Conservation (phyloP, 2,113 vertebrate species). For the Dasyurus viverrinus region DNA sequence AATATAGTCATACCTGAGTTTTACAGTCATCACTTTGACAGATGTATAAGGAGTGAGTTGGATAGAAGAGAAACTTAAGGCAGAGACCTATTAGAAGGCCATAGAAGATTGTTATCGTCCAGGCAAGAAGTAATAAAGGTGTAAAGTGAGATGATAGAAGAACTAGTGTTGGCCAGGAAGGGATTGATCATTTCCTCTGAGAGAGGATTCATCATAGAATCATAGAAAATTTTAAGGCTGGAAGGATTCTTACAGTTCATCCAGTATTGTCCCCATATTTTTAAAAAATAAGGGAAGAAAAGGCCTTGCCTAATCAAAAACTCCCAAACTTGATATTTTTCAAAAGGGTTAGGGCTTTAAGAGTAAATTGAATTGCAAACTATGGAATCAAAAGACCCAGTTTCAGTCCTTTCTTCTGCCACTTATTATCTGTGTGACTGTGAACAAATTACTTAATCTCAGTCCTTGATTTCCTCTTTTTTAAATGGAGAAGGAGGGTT, state of each 20-base stretch:
- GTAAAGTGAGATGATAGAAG: background rate
- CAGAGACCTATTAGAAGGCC: background rate
- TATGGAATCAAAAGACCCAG: background rate
- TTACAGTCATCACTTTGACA: background rate
- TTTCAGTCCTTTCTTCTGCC: background rate
- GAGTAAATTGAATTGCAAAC: background rate
- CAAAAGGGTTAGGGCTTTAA: background rate
- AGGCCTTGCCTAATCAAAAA: background rate
- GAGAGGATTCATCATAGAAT: background rate
- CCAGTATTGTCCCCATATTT: background rate
- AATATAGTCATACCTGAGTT: background rate
- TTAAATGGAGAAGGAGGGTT: background rate
- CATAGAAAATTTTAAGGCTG: background rate
- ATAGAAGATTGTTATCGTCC: background rate
- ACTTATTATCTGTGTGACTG: background rate
- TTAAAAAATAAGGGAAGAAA: background rate
- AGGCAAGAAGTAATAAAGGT: background rate
- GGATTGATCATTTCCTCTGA: background rate
- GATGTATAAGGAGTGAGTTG: background rate
- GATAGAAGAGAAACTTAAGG: background rate
- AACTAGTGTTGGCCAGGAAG: background rate
- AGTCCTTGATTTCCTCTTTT: background rate
- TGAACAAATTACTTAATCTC: background rate
- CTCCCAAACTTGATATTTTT: background rate
- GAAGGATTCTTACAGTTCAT: background rate